Percentiles rank a stretch among this genome's conserved stretches.
These are phyloP conservation scores for Zhuqinia jingwanae DNA, from an alignment of 2,888 invertebrate species.

Conservation along the genomic window DNA sequence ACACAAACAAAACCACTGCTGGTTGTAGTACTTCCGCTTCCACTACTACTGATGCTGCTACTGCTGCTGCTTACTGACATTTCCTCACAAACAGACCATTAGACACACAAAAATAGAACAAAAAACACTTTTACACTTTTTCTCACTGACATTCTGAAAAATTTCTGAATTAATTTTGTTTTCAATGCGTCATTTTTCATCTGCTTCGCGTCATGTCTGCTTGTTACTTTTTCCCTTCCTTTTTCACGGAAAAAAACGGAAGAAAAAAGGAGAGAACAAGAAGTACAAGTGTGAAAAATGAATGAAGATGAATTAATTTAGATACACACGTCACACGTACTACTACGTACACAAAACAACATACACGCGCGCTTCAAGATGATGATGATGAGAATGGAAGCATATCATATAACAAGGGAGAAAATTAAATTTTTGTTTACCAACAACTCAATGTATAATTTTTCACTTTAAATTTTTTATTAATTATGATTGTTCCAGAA, in stretches of 20 bases:
- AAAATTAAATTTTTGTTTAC: no score
- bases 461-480: no score
- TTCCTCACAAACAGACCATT: background rate
- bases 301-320: no score
- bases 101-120: background rate
- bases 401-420: no score
- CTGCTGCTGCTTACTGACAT: conserved; percentile 21
- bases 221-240: background rate
- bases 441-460: no score
- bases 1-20: conserved; percentile 5
- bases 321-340: no score
- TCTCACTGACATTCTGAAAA: background rate
- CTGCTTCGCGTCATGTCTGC: background rate
- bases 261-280: background rate
- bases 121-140: background rate
- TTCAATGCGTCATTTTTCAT: background rate
- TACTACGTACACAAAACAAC: no score
- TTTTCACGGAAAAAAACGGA: background rate
- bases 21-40: conserved; percentile 26
- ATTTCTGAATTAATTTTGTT: no score
- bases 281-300: no score
- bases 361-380: no score
- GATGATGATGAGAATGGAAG: no score
- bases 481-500: no score
- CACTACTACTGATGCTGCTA: background rate